Evolutionary conservation across 1,140 invertebrate species (phyloP).

Genomic region (Drosophila takahashii): DNA sequence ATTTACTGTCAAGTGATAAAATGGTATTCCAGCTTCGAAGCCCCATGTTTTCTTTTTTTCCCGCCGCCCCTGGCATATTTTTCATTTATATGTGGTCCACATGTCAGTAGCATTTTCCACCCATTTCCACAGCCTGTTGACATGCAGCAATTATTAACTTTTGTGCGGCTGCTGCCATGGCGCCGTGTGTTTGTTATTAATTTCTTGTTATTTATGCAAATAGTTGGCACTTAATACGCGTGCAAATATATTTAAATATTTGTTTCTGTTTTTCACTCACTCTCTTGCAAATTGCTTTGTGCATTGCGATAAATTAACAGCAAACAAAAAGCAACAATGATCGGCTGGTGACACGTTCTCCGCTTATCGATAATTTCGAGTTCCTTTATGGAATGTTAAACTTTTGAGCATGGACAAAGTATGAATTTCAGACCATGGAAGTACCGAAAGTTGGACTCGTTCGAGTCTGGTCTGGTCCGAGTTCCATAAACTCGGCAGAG

Average conservation of each 20-base stretch:
- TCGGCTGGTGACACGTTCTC: slow-evolving; percentile 51
- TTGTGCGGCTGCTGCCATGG: slow-evolving; percentile 78
- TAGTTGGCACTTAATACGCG: slow-evolving; percentile 83
- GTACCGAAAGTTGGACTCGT: not conserved
- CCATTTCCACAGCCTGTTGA: slow-evolving; percentile 61
- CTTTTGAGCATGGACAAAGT: slow-evolving; percentile 14
- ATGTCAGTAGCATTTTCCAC: slow-evolving; percentile 46
- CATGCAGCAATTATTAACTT: slow-evolving; percentile 82
- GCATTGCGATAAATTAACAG: slow-evolving; percentile 77
- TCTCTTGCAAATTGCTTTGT: slow-evolving; percentile 63
- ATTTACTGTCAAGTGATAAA: slow-evolving; percentile 83
- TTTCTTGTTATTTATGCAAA: slow-evolving; percentile 84
- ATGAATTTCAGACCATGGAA: slow-evolving; percentile 35
- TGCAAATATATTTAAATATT: slow-evolving; percentile 57
- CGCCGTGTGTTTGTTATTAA: slow-evolving; percentile 83
- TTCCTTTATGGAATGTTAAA: slow-evolving; percentile 57
- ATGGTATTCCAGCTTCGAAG: slow-evolving; percentile 63
- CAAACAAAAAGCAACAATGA: slow-evolving; percentile 33
- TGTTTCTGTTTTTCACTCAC: slow-evolving; percentile 19
- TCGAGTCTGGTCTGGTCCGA: slow-evolving; percentile 18
- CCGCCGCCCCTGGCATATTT: slow-evolving; percentile 56
- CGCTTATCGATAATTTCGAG: slow-evolving; percentile 64
- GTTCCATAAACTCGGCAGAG: slow-evolving; percentile 69
- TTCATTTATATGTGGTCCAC: slow-evolving; percentile 74
- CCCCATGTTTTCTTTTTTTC: slow-evolving; percentile 20